These are phyloP conservation scores for Lasioglossum villosulum DNA, from an alignment of 2,888 invertebrate species.

Conservation along the genomic window DNA sequence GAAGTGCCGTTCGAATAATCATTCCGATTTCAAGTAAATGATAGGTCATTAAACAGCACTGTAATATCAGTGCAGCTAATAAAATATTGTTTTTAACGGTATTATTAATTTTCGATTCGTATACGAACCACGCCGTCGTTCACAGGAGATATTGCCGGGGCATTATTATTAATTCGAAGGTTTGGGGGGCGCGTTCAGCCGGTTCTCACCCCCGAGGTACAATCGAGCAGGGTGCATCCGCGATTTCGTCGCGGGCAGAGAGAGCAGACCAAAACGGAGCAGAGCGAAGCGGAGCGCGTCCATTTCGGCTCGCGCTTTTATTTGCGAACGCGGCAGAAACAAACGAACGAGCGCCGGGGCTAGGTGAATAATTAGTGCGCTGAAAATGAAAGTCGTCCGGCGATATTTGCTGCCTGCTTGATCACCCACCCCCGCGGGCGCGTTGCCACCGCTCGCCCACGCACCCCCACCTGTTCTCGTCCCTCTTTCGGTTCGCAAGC, in stretches of 20 bases:
- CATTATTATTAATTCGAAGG: slow-evolving; percentile 21
- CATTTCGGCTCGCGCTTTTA: slow-evolving; percentile 70
- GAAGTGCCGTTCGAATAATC: not conserved
- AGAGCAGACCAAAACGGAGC: not conserved
- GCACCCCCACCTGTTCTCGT: not conserved
- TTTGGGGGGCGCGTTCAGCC: not conserved
- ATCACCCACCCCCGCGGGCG: slow-evolving; percentile 59
- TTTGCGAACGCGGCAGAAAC: slow-evolving; percentile 76
- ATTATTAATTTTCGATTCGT: not conserved
- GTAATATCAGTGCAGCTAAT: not conserved
- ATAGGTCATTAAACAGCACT: not conserved
- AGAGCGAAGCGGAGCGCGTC: slow-evolving; percentile 34
- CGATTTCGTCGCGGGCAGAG: slow-evolving; percentile 50
- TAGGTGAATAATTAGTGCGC: slow-evolving; percentile 80
- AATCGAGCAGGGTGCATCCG: slow-evolving; percentile 20
- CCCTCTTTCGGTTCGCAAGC: slow-evolving; percentile 48
- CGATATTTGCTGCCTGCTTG: slow-evolving; percentile 77
- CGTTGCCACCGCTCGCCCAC: not conserved
- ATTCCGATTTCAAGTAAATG: not conserved
- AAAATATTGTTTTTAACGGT: not conserved
- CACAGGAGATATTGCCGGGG: not conserved
- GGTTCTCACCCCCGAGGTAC: slow-evolving; percentile 17
- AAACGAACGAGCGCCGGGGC: slow-evolving; percentile 76
- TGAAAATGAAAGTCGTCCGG: slow-evolving; percentile 81
- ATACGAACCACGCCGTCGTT: not conserved